Evolutionary conservation across 2,888 invertebrate genomes (phyloP).

Genomic region (Luperina testacea): DNA sequence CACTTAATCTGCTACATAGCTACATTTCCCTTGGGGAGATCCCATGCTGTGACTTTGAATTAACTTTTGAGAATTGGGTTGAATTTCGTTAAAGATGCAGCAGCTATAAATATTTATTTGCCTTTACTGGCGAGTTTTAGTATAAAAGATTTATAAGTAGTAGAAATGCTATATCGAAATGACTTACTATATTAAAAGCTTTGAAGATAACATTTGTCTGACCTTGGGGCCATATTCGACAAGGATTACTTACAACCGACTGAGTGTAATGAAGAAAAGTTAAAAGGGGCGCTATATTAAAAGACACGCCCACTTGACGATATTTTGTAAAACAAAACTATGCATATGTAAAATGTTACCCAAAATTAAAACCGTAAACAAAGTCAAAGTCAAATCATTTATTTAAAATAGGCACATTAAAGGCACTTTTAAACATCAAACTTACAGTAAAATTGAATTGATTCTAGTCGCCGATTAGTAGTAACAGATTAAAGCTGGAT

Average conservation of each 20-base stretch:
- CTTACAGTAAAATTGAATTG: too few relatives aligned
- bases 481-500: too few relatives aligned
- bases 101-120: slow-evolving; percentile 13
- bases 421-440: too few relatives aligned
- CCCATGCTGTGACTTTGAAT: slow-evolving; percentile 41
- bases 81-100: slow-evolving; percentile 25
- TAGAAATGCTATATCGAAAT: background rate
- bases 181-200: background rate
- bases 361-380: background rate
- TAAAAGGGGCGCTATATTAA: background rate
- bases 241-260: background rate
- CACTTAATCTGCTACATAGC: slow-evolving; percentile 54
- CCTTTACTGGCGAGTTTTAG: background rate
- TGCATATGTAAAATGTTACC: background rate
- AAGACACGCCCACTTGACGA: background rate
- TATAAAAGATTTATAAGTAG: background rate
- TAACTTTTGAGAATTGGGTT: slow-evolving; percentile 46
- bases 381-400: too few relatives aligned
- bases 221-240: background rate
- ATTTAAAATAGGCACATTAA: too few relatives aligned
- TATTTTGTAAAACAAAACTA: background rate
- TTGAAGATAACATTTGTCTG: too few relatives aligned
- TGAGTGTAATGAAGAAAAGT: background rate
- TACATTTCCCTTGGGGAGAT: slow-evolving; percentile 47
- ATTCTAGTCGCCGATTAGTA: too few relatives aligned